phyloP scores from a whole-genome alignment of 2,888 invertebrate genomes.

The Folsomia candida region DNA sequence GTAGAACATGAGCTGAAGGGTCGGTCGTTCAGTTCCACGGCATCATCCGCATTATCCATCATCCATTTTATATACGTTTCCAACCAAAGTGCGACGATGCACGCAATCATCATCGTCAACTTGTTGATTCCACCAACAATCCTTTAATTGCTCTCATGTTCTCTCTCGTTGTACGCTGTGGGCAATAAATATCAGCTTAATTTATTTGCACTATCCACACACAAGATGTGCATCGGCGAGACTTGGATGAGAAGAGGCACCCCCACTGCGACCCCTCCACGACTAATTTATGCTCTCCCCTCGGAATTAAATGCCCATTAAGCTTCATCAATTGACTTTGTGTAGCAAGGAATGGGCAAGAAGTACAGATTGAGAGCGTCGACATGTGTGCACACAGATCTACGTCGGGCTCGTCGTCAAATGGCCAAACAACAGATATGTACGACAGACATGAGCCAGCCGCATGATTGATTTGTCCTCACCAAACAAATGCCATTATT shows the following conservation, averaged over 20 bases:
- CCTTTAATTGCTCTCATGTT: background rate
- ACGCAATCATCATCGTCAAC: background rate
- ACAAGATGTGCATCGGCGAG: no score
- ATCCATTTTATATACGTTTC: background rate
- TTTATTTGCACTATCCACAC: background rate
- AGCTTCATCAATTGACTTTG: no score
- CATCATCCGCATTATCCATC: no score
- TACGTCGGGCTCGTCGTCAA: no score
- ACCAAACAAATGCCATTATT: no score
- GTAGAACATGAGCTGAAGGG: no score
- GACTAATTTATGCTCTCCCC: background rate
- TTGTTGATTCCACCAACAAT: no score
- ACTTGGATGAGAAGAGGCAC: background rate
- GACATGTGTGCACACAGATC: no score
- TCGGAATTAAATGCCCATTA: no score
- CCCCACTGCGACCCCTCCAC: background rate
- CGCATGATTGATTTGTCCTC: background rate
- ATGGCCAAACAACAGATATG: background rate
- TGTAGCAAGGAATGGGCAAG: no score
- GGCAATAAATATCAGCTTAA: background rate
- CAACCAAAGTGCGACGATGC: background rate
- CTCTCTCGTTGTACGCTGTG: background rate
- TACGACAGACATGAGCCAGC: background rate
- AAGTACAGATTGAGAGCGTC: no score
- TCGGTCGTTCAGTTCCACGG: no score